These are phyloP conservation scores for Cladopsammia gracilis DNA, from an alignment of 64 coral and sea anemone species.

Conservation along the genomic window DNA sequence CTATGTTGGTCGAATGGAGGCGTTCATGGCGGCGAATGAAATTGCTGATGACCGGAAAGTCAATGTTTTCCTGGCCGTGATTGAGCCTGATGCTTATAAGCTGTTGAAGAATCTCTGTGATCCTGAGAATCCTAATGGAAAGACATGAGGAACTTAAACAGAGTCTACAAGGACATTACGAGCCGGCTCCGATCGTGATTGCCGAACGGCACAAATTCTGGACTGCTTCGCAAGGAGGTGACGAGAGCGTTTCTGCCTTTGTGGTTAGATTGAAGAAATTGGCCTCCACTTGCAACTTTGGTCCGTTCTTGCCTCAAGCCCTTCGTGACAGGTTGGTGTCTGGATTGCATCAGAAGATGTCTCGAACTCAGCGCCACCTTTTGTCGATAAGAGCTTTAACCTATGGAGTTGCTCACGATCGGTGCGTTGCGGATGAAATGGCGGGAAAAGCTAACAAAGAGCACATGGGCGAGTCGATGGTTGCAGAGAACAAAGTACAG, in stretches of 20 bases:
- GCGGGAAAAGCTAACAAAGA: slow-evolving; percentile 27
- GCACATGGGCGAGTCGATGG: slow-evolving; percentile 22
- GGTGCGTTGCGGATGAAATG: slow-evolving; percentile 31
- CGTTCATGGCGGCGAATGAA: slow-evolving; percentile 32
- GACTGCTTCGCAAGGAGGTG: not conserved
- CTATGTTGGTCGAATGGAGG: slow-evolving; percentile 30
- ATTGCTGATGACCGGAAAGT: slow-evolving; percentile 27
- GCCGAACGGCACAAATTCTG: not conserved
- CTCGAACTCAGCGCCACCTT: slow-evolving; percentile 41
- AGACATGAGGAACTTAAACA: not conserved
- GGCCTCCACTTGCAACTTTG: slow-evolving; percentile 9
- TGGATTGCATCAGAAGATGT: slow-evolving; percentile 40
- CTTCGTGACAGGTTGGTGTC: slow-evolving; percentile 22
- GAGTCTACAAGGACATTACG: slow-evolving; percentile 44
- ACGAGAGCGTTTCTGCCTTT: not conserved
- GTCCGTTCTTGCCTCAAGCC: slow-evolving; percentile 16
- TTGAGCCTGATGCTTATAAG: slow-evolving; percentile 53
- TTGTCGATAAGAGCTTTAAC: slow-evolving; percentile 46
- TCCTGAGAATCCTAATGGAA: slow-evolving; percentile 43
- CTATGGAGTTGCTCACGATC: slow-evolving; percentile 14
- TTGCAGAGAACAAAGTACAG: slow-evolving; percentile 39
- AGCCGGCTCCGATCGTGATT: slow-evolving; percentile 32
- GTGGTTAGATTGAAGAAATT: not conserved
- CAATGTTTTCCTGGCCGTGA: slow-evolving; percentile 45
- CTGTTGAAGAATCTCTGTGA: slow-evolving; percentile 60